Base-by-base conservation (phyloP, 2,797 vertebrate species). In the Clarias platycephalus region DNA sequence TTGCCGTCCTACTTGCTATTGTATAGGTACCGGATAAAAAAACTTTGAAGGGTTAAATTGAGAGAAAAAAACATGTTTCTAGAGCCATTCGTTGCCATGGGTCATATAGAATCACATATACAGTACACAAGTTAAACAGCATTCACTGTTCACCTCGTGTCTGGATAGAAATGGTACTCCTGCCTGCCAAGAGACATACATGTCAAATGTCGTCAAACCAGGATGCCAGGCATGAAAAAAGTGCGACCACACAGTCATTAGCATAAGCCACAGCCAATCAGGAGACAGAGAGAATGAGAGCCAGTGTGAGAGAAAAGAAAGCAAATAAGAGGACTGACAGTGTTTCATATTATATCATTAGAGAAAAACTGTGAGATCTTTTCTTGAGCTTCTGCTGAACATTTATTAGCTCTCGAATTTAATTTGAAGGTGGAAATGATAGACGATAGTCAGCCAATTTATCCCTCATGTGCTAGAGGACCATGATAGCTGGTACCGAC, bases 261-360 rank as follows among this genome's bases (percentile, higher is more conserved):
- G 37, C 68, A 68, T 31, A 8, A 68, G 66, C 22, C 22, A 71
- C 37, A 74, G 34, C 44, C 40, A 74, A 49, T 72, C 70, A 72
- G 70, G 40, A 28, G n/a, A 7, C 44, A 28, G 44, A 74, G 22
- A 44, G 71, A 26, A 15, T 53, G 24, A 53, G 71, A 9, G 44
- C n/a, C 71, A 28, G 68, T 44, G 22, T 24, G 68, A 71, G 68
- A 44, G 68, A 20, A 70, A 22, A 44, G 68, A 71, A 71, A 71
- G 24, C 37, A 44, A n/a, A 44, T 9, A 24, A 20, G 9, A 70
- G 20, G 40, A 24, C 5, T 71, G 10, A 44, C 34, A 68, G 16
- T 13, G 10, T 71, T 71, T n/a, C 4, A 71, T 71, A n/a, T n/a
- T n/a, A n/a, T 49, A 5, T 9, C 12, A 24, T 40, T 31, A 24